Evolutionary conservation across 2,797 vertebrate genomes (phyloP).

Genomic region (Pitangus sulphuratus): DNA sequence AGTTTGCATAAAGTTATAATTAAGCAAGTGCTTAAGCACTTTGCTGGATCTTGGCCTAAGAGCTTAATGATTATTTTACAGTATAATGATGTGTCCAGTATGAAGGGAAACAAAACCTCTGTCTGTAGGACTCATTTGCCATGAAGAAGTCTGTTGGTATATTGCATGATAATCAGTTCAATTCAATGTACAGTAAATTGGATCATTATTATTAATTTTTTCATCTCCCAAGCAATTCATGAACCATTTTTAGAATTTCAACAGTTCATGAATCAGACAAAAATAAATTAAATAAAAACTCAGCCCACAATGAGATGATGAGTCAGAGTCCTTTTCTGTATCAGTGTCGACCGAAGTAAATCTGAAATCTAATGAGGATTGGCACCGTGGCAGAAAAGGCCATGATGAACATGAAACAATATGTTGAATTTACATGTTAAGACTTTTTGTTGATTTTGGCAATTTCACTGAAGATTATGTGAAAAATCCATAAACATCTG

Average conservation of each 20-base stretch:
- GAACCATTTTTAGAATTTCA: conserved; percentile 82
- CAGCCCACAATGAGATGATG: conserved; percentile 79
- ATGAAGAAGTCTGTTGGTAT: conserved; percentile 74
- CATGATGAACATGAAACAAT: conserved; percentile 84
- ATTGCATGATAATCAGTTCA: conserved; percentile 80
- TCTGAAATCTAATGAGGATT: conserved; percentile 82
- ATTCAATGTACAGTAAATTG: conserved; percentile 81
- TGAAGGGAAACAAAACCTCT: conserved; percentile 71
- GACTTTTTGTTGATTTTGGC: conserved; percentile 82
- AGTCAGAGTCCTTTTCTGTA: conserved; percentile 80
- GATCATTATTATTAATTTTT: conserved; percentile 84
- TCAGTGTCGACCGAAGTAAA: conserved; percentile 76
- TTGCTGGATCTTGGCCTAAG: conserved; percentile 61
- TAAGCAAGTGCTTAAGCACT: conserved; percentile 41
- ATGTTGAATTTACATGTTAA: conserved; percentile 83
- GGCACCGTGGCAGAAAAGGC: conserved; percentile 80
- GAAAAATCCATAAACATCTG: conserved; percentile 83
- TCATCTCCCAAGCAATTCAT: conserved; percentile 81
- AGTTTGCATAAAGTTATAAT: conserved; percentile 55
- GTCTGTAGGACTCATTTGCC: conserved; percentile 72
- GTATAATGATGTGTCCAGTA: conserved; percentile 74
- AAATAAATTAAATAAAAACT: conserved; percentile 77
- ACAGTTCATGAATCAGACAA: conserved; percentile 82
- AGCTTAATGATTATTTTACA: conserved; percentile 73
- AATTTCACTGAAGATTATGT: conserved; percentile 81